Evolutionary conservation across 2,797 vertebrate species (phyloP), one percentile per base, ranked within the genome.

Genomic region (Lutjanus campechanus): DNA sequence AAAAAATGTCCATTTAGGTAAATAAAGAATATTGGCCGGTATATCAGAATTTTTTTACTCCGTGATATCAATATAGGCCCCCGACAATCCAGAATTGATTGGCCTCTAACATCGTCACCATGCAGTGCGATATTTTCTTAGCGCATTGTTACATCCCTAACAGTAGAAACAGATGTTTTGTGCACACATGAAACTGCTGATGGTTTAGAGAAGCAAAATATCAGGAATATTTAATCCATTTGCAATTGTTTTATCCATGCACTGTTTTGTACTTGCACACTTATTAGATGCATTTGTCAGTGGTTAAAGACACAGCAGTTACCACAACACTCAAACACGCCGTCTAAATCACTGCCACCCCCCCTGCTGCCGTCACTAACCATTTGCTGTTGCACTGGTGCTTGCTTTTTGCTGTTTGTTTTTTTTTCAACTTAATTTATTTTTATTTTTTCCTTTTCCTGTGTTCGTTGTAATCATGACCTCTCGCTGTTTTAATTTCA

Each of bases 401-500:
- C 91, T 91, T 91, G 89, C 89, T 92, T 90, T 85, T 91, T 88
- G 55, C 55, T 70, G 50, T 73, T 72, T 15, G 20, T 1, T 51
- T 58, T 59, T 36, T 69, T 75, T 81, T 1, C 36, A 29, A 17
- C 36, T 63, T 73, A 10, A n/a, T 72, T 29, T 36, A n/a, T 55
- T 69, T 58, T 53, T 44, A 8, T 43, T 61, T 62, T 51, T 22
- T 13, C 63, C 47, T 89, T 85, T 83, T 88, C 82, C 73, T 93
- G 91, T 93, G 92, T 94, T 92, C 90, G 73, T 95, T 94, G 90
- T 95, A 95, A 95, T 95, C 93, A 94, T 95, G 93, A 94, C 88
- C 90, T 94, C 93, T 95, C 87, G 93, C 94, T 95, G 94, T 95
- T 94, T 95, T 95, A 95, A 95, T 95, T 95, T 95, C 94, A 95